Evolutionary conservation across 2,797 vertebrate genomes (phyloP), one percentile per base, ranked within the genome.

Genomic region (Sebastes cheni): DNA sequence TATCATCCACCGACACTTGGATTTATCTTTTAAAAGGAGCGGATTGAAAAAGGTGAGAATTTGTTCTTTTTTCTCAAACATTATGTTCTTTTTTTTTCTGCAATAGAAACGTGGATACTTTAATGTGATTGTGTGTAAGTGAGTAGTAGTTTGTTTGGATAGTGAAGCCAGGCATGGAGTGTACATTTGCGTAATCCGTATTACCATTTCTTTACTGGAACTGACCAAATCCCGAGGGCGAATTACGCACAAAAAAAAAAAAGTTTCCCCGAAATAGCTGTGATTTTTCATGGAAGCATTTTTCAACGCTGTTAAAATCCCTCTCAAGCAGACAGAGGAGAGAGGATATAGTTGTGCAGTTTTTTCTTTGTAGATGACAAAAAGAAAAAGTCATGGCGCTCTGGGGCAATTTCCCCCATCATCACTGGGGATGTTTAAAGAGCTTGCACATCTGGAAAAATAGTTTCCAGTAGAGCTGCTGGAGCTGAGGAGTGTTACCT

Each of bases 121-220:
- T 78, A 9, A 14, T 12, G n/a, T 25, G 5, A 22, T 4, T 81
- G 67, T 82, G 18, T 30, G 5, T 34, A 6, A 58, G n/a, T 30
- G 29, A 54, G 34, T 39, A 20, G 25, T 14, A 16, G 23, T 34
- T 25, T 39, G 58, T 56, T 46, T 46, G 0, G 42, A 58, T 39
- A 50, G 32, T 55, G 34, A 72, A 75, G 46, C 78, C 71, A 67
- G 64, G 58, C 52, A 1, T 7, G 27, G 59, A 59, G 64, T 20
- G 69, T 27, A 79, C 78, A 83, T 92, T 93, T 39, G 79, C 82
- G 83, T 84, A 95, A 91, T 60, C 10, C 20, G 67, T 77, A 86
- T 89, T 89, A 83, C 72, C 52, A 2, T 52, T 78, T 75, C 79
- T 86, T 94, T 94, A 89, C 93, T 94, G 94, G 93, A 94, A 95